Evolutionary conservation across 2,797 vertebrate genomes (phyloP).

Genomic region (Pseudomugil tenellus): DNA sequence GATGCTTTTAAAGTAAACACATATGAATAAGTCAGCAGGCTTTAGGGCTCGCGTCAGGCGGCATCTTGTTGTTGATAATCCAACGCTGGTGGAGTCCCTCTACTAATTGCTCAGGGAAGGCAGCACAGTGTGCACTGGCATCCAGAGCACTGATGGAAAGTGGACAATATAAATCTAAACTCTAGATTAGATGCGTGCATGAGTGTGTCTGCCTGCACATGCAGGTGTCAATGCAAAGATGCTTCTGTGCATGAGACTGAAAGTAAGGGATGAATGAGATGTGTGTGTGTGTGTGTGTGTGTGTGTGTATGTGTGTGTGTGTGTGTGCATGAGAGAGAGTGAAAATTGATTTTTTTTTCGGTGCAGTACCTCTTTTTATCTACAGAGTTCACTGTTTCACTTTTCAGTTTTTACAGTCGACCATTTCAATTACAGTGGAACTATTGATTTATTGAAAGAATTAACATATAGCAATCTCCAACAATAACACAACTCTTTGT

Average conservation of each 20-base stretch:
- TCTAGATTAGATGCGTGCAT: slow-evolving; percentile 48
- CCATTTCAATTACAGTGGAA: slow-evolving; percentile 73
- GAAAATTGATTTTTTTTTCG: background rate
- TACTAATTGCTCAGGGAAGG: slow-evolving; percentile 83
- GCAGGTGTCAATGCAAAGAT: slow-evolving; percentile 3
- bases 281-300: slow-evolving; percentile 12
- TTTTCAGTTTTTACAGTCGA: slow-evolving; percentile 51
- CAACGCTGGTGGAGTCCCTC: slow-evolving; percentile 71
- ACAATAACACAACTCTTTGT: slow-evolving; percentile 66
- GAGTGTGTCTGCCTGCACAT: background rate
- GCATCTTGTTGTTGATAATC: slow-evolving; percentile 84
- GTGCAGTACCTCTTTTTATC: slow-evolving; percentile 64
- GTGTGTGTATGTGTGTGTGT: slow-evolving; percentile 7
- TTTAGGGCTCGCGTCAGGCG: slow-evolving; percentile 79
- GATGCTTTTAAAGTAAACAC: slow-evolving; percentile 78
- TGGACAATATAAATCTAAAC: slow-evolving; percentile 84
- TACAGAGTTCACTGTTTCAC: slow-evolving; percentile 81
- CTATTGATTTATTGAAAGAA: slow-evolving; percentile 79
- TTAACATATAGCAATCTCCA: slow-evolving; percentile 79
- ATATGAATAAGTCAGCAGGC: slow-evolving; percentile 83
- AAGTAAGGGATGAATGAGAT: background rate
- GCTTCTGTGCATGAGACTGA: slow-evolving; percentile 20
- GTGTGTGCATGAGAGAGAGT: background rate
- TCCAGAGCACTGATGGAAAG: slow-evolving; percentile 78
- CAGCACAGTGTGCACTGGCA: slow-evolving; percentile 77